Evolutionary conservation across 2,113 vertebrate genomes (phyloP).

Genomic region (Macrotus californicus): DNA sequence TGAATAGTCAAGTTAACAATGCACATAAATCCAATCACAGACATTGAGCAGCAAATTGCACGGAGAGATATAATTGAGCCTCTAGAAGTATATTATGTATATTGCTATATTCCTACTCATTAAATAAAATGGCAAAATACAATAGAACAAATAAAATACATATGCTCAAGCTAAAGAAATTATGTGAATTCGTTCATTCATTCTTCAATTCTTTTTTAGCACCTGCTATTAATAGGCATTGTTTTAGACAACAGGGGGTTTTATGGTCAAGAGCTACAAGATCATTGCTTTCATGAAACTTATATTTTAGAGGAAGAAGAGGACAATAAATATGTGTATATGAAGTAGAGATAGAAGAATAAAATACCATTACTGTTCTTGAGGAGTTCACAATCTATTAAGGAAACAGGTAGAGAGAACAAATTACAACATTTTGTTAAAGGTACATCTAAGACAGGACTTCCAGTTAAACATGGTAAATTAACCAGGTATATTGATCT

Average conservation of each 20-base stretch:
- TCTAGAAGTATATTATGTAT: not conserved
- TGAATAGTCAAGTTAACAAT: not conserved
- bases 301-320: not conserved
- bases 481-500: not conserved
- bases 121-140: not conserved
- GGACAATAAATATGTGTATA: not conserved
- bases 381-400: not conserved
- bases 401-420: not conserved
- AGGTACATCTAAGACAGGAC: not conserved
- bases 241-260: not conserved
- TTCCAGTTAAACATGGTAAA: not conserved
- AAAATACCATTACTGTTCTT: not conserved
- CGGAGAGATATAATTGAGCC: not conserved
- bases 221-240: not conserved
- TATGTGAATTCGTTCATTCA: not conserved
- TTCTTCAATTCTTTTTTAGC: not conserved
- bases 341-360: not conserved
- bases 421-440: not conserved
- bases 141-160: conserved; percentile 6
- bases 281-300: not conserved
- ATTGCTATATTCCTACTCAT: not conserved
- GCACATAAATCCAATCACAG: not conserved
- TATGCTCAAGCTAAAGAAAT: not conserved
- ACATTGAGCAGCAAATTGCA: not conserved
- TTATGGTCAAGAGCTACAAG: not conserved